A percentile compares a stretch with the other conserved stretches of the same genome.
These are phyloP conservation scores for Macrosoma leucophasiata DNA, from an alignment of 2,888 invertebrate species.

Conservation along the genomic window DNA sequence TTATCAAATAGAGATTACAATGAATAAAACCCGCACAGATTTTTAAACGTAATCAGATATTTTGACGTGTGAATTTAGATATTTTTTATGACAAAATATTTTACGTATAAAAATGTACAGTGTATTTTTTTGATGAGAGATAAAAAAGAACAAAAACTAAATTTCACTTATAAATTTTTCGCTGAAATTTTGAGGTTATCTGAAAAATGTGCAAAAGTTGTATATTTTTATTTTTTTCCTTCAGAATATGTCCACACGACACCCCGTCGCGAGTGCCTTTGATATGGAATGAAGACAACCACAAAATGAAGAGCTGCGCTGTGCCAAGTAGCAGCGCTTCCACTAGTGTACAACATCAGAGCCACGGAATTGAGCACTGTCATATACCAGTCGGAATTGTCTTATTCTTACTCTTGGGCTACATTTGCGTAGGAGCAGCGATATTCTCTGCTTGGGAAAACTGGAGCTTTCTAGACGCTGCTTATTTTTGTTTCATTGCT, in stretches of 20 bases:
- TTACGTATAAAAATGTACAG: no score
- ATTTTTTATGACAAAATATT: no score
- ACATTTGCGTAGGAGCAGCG: conserved; percentile 85
- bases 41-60: no score
- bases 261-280: conserved; percentile 86
- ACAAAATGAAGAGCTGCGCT: conserved; percentile 52
- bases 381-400: conserved; percentile 72
- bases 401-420: conserved; percentile 80
- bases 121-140: no score
- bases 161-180: no score
- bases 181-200: no score
- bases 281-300: conserved; percentile 76
- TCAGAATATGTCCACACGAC: conserved; percentile 77
- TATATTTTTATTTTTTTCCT: conserved; percentile 22
- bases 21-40: no score
- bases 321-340: conserved; percentile 56
- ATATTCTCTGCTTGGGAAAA: conserved; percentile 87
- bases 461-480: conserved; percentile 87
- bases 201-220: no score
- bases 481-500: conserved; percentile 90
- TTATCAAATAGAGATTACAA: no score
- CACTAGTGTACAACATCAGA: conserved; percentile 49
- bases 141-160: no score
- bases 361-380: conserved; percentile 54
- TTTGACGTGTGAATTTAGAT: no score